Evolutionary conservation across 2,888 invertebrate genomes (phyloP).

Genomic region (Sminthurinus aureus): DNA sequence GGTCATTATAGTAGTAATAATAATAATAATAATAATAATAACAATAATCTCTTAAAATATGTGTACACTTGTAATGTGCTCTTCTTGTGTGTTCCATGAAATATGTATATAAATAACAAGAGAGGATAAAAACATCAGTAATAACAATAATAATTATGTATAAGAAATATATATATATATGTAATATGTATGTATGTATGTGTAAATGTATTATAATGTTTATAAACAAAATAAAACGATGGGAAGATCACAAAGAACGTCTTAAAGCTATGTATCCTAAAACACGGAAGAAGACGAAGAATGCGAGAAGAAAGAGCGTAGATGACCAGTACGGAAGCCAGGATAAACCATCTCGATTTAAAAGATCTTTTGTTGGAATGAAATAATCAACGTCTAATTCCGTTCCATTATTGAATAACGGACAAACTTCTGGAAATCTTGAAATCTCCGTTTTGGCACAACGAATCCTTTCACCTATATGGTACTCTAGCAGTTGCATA

Average conservation of each 20-base stretch:
- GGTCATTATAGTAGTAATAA: no score
- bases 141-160: not conserved
- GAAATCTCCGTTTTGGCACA: slow-evolving; percentile 64
- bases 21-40: no score
- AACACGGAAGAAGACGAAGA: slow-evolving; percentile 75
- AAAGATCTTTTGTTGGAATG: slow-evolving; percentile 65
- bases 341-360: slow-evolving; percentile 71
- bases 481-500: slow-evolving; percentile 81
- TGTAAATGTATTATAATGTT: not conserved
- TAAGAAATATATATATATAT: not conserved
- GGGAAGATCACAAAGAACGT: slow-evolving; percentile 64
- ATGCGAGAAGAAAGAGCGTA: slow-evolving; percentile 74
- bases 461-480: slow-evolving; percentile 73
- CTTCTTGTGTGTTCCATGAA: no score
- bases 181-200: not conserved
- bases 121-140: not conserved
- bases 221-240: slow-evolving; percentile 8
- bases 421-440: slow-evolving; percentile 67
- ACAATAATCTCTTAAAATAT: no score
- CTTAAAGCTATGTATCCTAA: slow-evolving; percentile 77
- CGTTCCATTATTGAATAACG: slow-evolving; percentile 61
- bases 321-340: slow-evolving; percentile 75
- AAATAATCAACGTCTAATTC: slow-evolving; percentile 65
- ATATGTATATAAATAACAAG: not conserved
- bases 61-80: no score